phyloP scores from a whole-genome alignment of 2,888 invertebrate species.

The Chaitophorus viminalis region DNA sequence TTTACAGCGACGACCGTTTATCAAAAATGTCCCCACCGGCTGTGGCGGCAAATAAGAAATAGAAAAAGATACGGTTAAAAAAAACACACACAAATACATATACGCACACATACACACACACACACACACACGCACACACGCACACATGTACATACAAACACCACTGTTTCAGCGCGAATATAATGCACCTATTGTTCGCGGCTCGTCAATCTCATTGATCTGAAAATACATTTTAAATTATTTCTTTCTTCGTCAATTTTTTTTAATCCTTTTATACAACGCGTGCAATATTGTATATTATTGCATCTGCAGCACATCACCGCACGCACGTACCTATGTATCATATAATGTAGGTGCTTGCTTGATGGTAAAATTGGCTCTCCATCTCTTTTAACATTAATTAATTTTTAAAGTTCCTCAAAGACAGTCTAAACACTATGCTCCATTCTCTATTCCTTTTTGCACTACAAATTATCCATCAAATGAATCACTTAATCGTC shows the following conservation, averaged over 20 bases:
- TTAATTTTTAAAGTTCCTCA: no score
- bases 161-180: not conserved
- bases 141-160: not conserved
- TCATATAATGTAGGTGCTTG: no score
- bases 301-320: not conserved
- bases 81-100: not conserved
- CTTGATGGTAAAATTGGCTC: no score
- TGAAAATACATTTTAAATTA: conserved; percentile 2
- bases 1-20: conserved; percentile 37
- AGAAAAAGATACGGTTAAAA: not conserved
- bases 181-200: conserved; percentile 45
- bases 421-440: no score
- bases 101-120: no score
- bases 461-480: no score
- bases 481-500: no score
- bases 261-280: conserved; percentile 15
- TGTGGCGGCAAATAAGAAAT: not conserved
- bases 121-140: not conserved
- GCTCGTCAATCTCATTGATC: conserved; percentile 22
- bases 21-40: conserved; percentile 40
- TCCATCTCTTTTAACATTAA: no score
- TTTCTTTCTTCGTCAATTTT: not conserved
- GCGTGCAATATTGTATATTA: conserved; percentile 13
- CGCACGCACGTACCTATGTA: not conserved
- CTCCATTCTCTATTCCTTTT: no score